phyloP scores from a whole-genome alignment of 2,888 invertebrate species.

The Micoletzkya japonica region DNA sequence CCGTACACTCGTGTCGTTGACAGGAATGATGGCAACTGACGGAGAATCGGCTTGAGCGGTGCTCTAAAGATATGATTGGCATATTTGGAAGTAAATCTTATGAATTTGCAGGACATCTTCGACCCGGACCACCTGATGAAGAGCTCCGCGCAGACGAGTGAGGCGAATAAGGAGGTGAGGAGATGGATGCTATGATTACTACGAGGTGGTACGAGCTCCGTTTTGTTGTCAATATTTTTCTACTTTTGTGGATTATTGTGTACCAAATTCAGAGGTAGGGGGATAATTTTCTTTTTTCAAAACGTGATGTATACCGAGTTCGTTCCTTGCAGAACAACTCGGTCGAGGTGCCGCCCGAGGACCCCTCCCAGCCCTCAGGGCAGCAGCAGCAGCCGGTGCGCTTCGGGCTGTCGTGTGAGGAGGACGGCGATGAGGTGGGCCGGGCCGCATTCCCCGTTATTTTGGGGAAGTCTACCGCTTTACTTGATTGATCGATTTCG shows the following conservation, averaged over 20 bases:
- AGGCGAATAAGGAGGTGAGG: conserved; percentile 13
- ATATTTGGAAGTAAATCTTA: too few relatives aligned
- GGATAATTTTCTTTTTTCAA: too few relatives aligned
- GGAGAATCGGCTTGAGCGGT: too few relatives aligned
- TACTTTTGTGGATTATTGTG: not conserved
- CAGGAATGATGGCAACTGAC: too few relatives aligned
- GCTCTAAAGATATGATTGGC: too few relatives aligned
- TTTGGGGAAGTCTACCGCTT: too few relatives aligned
- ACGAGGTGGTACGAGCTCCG: too few relatives aligned
- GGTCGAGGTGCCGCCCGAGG: not conserved
- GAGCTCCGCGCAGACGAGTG: not conserved
- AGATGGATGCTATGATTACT: not conserved
- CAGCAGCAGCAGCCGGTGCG: not conserved
- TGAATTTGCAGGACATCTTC: too few relatives aligned
- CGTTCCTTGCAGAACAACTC: conserved; percentile 9
- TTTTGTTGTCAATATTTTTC: not conserved
- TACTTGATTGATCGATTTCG: too few relatives aligned
- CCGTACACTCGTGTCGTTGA: too few relatives aligned
- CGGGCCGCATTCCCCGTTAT: too few relatives aligned
- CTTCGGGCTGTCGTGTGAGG: conserved; percentile 20
- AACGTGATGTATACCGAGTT: not conserved
- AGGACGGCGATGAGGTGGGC: conserved; percentile 4
- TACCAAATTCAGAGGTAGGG: too few relatives aligned
- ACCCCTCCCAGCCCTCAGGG: not conserved
- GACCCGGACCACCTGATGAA: conserved; percentile 39